phyloP scores from a whole-genome alignment of 2,888 invertebrate genomes.

The Apamea anceps region DNA sequence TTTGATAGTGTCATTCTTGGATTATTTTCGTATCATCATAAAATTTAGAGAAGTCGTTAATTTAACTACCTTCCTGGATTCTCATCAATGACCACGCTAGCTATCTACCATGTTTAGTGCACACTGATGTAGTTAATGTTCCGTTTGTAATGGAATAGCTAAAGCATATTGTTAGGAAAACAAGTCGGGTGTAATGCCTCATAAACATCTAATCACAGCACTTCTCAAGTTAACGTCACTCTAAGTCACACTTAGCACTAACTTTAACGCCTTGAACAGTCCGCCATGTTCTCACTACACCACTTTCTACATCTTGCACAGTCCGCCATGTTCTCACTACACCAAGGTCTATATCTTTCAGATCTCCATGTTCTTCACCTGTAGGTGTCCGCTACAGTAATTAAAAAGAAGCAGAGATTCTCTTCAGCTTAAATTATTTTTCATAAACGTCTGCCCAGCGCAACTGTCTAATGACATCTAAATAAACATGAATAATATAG shows the following conservation, averaged over 20 bases:
- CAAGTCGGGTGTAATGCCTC: too few species aligned
- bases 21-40: neutral
- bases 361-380: neutral
- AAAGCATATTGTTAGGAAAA: neutral
- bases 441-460: neutral
- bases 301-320: neutral
- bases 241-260: constrained; percentile 19
- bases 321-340: neutral
- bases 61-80: neutral
- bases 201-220: neutral
- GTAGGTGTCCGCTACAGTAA: neutral
- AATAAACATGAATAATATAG: neutral
- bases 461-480: constrained; percentile 3
- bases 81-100: neutral
- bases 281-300: neutral
- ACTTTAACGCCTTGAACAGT: neutral
- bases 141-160: neutral
- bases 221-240: constrained; percentile 14
- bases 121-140: neutral
- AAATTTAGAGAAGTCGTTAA: neutral
- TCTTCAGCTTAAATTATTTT: neutral
- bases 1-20: neutral
- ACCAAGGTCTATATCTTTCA: neutral
- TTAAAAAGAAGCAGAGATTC: neutral
- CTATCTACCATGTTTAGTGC: neutral